Evolutionary conservation across 2,888 invertebrate genomes (phyloP).

Genomic region (Eupelmus urozonus): DNA sequence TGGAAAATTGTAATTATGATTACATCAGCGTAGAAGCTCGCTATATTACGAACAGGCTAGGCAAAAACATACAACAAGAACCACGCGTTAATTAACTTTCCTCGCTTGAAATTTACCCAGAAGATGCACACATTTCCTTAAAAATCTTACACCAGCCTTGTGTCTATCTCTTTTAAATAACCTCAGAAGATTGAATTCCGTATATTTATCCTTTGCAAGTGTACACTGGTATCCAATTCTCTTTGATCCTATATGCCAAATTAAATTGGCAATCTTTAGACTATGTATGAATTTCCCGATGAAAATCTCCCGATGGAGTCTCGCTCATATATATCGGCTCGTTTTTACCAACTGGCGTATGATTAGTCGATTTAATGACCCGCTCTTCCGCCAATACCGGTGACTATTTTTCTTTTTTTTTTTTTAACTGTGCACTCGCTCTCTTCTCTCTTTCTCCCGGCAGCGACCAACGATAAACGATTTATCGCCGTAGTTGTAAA

Average conservation of each 20-base stretch:
- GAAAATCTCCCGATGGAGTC: too few species aligned
- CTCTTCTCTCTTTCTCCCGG: background rate
- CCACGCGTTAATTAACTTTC: constrained; percentile 36
- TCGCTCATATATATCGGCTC: too few species aligned
- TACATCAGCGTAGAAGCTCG: background rate
- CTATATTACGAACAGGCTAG: too few species aligned
- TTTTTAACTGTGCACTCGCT: too few species aligned
- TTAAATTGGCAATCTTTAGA: constrained; percentile 54
- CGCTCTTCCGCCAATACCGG: too few species aligned
- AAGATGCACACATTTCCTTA: background rate
- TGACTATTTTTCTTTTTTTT: too few species aligned
- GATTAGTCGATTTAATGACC: constrained; percentile 35
- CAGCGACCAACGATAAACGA: constrained; percentile 11
- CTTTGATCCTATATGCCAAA: constrained; percentile 50
- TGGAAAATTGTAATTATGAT: too few species aligned
- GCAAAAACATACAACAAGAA: background rate
- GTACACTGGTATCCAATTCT: constrained; percentile 31
- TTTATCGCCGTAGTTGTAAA: constrained; percentile 23
- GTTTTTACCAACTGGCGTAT: background rate
- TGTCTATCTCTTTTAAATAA: too few species aligned
- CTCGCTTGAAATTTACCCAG: background rate
- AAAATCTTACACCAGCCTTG: too few species aligned
- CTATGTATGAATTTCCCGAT: too few species aligned
- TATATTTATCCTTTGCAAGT: background rate
- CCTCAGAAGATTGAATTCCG: too few species aligned